These are phyloP conservation scores for Theristicus caerulescens DNA, from an alignment of 2,113 vertebrate species.

Conservation along the genomic window DNA sequence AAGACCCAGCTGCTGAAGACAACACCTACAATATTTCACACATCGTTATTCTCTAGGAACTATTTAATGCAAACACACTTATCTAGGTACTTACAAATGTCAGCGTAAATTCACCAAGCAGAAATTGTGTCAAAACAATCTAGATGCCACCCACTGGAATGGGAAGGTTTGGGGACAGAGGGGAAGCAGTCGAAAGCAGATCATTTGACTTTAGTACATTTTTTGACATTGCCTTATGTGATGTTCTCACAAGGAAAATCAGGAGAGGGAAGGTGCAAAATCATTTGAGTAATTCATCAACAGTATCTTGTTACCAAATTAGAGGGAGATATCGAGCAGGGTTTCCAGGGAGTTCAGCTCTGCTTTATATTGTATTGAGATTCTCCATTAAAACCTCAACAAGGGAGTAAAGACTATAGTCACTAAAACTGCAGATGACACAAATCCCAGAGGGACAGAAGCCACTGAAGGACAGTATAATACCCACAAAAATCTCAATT, in stretches of 20 bases:
- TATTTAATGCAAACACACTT: background rate
- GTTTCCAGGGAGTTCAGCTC: background rate
- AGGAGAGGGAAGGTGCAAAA: background rate
- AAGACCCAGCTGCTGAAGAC: background rate
- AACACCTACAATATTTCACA: background rate
- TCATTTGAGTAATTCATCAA: background rate
- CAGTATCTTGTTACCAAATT: background rate
- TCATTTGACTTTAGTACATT: background rate
- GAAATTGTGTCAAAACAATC: conserved; percentile 1
- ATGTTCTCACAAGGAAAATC: background rate
- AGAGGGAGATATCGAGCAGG: background rate
- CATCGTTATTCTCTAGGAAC: background rate
- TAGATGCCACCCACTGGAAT: background rate
- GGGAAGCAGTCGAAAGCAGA: background rate
- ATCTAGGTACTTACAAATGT: background rate
- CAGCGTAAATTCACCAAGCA: background rate
- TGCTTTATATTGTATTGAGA: background rate
- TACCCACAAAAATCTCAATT: background rate
- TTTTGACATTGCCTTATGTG: background rate
- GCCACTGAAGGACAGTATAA: background rate
- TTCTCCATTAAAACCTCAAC: background rate
- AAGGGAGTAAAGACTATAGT: background rate
- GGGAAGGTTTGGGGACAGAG: background rate
- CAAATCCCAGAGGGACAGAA: background rate
- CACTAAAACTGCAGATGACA: background rate